Base-by-base conservation (phyloP, 1,140 invertebrate species). In the Brevipalpus yothersi region DNA sequence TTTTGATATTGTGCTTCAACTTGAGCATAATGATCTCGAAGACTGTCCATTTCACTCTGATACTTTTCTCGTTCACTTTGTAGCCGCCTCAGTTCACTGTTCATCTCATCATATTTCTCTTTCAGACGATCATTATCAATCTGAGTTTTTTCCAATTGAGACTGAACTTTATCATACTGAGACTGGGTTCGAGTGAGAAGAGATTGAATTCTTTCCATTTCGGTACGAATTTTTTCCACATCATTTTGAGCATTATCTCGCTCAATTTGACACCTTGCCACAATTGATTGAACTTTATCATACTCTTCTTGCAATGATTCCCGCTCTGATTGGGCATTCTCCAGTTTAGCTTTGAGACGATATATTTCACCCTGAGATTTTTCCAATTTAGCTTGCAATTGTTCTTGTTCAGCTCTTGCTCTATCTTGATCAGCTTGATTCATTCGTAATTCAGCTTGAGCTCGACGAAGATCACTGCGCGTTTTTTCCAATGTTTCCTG, bases 281-380 rank as follows among this genome's bases (percentile, higher is more conserved):
- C 62, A 42, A 60, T 57, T 39, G 63, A 57, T 55, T 68, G 66
- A 23, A 68, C 59, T 31, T 67, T 61, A 56, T 73, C 87, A 67
- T 88, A 82, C 72, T 92, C 87, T 67, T 91, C 87, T 56, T 87
- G 83, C 57, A 92, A 72, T 68, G 83, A 89, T 66, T 91, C 86
- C 67, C 88, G 85, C 73, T 93, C 88, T 58, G 82, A 83, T 74
- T 91, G 86, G 68, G 87, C 86, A 72, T 92, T 92, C 75, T 92
- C 89, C 66, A 93, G 74, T 69, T 87, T 82, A 13, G 88, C 88
- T 72, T 92, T 91, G 60, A 92, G 76, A 67, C 87, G 78, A 68
- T 92, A 92, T 47, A 93, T 87, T 71, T 93, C 89, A 57, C 87
- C 87, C 71, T 92, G 88, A 56, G 85, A 87, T 72, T 91, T 89